Conservation (phyloP, 2,888 invertebrate genomes). For the Steromphala cineraria region DNA sequence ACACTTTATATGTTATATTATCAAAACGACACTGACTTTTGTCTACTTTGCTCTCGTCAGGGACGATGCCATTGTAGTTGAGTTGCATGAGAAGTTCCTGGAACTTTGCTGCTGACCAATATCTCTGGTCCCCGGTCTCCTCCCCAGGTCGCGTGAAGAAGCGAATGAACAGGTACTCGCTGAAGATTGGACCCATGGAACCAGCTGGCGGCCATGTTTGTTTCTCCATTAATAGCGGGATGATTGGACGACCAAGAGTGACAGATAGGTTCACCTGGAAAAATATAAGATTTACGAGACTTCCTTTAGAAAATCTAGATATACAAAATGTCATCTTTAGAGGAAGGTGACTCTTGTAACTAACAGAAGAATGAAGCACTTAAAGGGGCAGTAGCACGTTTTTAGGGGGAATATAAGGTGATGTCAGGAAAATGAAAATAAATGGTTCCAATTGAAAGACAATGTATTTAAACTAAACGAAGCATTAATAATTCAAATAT, state of each 20-base stretch:
- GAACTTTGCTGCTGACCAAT: conserved; percentile 70
- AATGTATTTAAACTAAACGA: too few relatives aligned
- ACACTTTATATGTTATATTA: not conserved
- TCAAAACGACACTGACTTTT: not conserved
- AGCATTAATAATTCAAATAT: too few relatives aligned
- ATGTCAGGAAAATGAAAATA: too few relatives aligned
- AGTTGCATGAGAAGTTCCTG: conserved; percentile 72
- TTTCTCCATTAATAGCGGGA: conserved; percentile 71
- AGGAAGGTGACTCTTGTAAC: too few relatives aligned
- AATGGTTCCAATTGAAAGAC: too few relatives aligned
- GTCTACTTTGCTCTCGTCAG: conserved; percentile 51
- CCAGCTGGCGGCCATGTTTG: conserved; percentile 73
- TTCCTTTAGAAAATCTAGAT: not conserved
- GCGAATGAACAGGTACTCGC: conserved; percentile 71
- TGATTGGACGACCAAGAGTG: conserved; percentile 68
- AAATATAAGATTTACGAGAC: not conserved
- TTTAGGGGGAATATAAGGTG: too few relatives aligned
- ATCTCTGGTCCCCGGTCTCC: conserved; percentile 57
- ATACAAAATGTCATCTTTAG: too few relatives aligned
- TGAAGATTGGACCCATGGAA: conserved; percentile 73
- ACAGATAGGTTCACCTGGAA: conserved; percentile 68
- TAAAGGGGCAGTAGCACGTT: too few relatives aligned
- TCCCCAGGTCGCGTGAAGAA: conserved; percentile 62
- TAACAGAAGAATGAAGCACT: too few relatives aligned
- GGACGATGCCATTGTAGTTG: conserved; percentile 55